Percentiles rank a stretch among this genome's conserved stretches.
These are phyloP conservation scores for Cydia fagiglandana DNA, from an alignment of 1,140 invertebrate genomes.

Conservation along the genomic window DNA sequence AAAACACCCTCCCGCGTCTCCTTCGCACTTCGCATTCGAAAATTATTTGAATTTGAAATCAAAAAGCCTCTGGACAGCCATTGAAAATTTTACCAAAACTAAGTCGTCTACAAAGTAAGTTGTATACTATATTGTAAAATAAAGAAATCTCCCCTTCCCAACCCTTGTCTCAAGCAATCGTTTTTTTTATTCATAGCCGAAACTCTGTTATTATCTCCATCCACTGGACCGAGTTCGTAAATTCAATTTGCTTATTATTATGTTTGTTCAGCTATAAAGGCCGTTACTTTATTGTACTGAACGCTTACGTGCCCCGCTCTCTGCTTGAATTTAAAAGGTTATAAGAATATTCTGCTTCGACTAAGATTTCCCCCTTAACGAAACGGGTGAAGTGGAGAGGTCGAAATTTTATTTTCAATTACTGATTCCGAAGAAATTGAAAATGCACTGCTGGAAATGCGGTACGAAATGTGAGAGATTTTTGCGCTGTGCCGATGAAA, in stretches of 20 bases:
- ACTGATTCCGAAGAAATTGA: conserved; percentile 24
- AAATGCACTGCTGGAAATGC: conserved; percentile 15
- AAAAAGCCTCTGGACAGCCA: no score
- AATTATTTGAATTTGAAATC: no score
- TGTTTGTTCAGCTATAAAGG: conserved; percentile 41
- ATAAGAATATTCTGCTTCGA: not conserved
- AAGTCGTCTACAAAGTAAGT: not conserved
- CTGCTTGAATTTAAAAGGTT: not conserved
- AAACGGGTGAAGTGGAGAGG: not conserved
- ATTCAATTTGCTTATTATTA: conserved; percentile 50
- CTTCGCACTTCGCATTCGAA: no score
- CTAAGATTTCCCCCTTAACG: not conserved
- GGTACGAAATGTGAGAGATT: conserved; percentile 24
- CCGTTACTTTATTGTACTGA: conserved; percentile 45
- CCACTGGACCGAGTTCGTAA: conserved; percentile 38
- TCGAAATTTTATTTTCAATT: conserved; percentile 32
- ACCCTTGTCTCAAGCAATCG: not conserved
- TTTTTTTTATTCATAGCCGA: conserved; percentile 7
- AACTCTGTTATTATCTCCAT: conserved; percentile 39
- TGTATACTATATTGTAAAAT: not conserved
- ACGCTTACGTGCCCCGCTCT: conserved; percentile 29
- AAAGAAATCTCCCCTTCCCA: not conserved
- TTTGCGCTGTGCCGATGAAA: conserved; percentile 1
- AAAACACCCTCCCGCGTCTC: no score
- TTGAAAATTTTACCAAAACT: no score